These are phyloP conservation scores for Cranoglanis bouderius DNA, from an alignment of 2,113 vertebrate genomes.

Conservation along the genomic window DNA sequence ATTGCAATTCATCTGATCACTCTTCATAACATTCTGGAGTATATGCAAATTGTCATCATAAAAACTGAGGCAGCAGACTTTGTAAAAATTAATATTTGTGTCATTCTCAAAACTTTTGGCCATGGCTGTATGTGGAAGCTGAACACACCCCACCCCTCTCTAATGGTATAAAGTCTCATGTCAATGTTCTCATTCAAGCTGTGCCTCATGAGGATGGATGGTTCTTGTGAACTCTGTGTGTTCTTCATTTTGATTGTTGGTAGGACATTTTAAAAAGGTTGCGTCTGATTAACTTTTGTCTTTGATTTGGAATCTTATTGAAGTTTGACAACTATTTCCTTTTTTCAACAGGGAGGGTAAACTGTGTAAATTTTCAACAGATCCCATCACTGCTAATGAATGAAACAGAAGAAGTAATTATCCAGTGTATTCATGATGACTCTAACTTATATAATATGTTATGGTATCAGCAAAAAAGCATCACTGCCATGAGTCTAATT, in stretches of 20 bases:
- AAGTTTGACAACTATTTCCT: background rate
- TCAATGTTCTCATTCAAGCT: background rate
- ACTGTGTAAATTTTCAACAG: constrained; percentile 41
- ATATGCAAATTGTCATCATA: too few relatives aligned
- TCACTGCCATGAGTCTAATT: constrained; percentile 37
- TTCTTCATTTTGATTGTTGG: constrained; percentile 24
- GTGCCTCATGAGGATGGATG: constrained; percentile 7
- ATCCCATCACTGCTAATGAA: background rate
- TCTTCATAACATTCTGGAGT: too few relatives aligned
- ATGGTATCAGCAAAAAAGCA: constrained; percentile 45
- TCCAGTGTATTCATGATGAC: constrained; percentile 39
- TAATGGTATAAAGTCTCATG: background rate
- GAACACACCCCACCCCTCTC: background rate
- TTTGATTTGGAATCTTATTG: background rate
- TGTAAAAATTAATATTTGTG: too few relatives aligned
- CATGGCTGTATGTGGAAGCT: background rate
- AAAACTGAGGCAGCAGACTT: too few relatives aligned
- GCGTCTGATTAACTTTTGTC: background rate
- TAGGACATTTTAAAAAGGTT: background rate
- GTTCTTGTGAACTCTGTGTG: constrained; percentile 8
- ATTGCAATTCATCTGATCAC: too few relatives aligned
- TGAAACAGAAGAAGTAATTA: background rate
- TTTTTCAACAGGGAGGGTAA: constrained; percentile 15
- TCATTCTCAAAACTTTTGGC: too few relatives aligned
- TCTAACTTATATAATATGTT: background rate